phyloP scores from a whole-genome alignment of 37 sponge, comb jelly and placozoan species.

The Ianthella basta region DNA sequence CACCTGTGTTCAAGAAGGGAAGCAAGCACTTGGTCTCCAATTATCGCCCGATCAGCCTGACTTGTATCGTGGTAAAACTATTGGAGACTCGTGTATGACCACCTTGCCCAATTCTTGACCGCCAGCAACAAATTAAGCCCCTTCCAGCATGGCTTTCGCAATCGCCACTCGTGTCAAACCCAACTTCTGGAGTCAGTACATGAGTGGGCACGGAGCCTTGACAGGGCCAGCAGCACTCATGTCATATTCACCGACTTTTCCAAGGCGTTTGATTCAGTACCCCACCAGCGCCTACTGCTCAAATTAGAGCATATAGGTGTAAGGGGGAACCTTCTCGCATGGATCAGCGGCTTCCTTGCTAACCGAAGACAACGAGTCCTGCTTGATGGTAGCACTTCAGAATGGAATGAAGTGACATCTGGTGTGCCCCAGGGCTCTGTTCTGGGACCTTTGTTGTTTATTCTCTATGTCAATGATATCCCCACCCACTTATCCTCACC shows the following conservation, averaged over 20 bases:
- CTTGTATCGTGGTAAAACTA: slow-evolving; percentile 25
- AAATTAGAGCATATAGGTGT: slow-evolving; percentile 45
- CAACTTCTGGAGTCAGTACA: slow-evolving; percentile 38
- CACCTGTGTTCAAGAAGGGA: slow-evolving; percentile 48
- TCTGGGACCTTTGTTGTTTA: slow-evolving; percentile 49
- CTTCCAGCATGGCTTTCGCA: slow-evolving; percentile 34
- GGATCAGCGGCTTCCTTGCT: slow-evolving; percentile 34
- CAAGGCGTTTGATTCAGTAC: slow-evolving; percentile 45
- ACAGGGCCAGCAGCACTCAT: not conserved
- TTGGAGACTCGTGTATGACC: slow-evolving; percentile 24
- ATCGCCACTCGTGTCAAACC: slow-evolving; percentile 29
- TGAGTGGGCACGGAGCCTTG: slow-evolving; percentile 33
- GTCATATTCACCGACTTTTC: slow-evolving; percentile 40
- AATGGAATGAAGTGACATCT: slow-evolving; percentile 33
- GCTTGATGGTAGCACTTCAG: slow-evolving; percentile 31
- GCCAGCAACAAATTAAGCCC: not conserved
- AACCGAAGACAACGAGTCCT: slow-evolving; percentile 26
- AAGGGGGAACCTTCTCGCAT: slow-evolving; percentile 28
- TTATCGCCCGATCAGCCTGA: slow-evolving; percentile 47
- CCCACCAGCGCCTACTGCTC: slow-evolving; percentile 18
- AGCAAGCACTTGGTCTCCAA: slow-evolving; percentile 37
- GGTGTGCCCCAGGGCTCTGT: slow-evolving; percentile 58
- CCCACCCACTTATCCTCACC: not conserved
- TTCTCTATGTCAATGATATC: slow-evolving; percentile 48
- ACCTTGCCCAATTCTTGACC: not conserved